phyloP scores from a whole-genome alignment of 64 coral and sea anemone genomes.

The Stichodactyla mertensii region DNA sequence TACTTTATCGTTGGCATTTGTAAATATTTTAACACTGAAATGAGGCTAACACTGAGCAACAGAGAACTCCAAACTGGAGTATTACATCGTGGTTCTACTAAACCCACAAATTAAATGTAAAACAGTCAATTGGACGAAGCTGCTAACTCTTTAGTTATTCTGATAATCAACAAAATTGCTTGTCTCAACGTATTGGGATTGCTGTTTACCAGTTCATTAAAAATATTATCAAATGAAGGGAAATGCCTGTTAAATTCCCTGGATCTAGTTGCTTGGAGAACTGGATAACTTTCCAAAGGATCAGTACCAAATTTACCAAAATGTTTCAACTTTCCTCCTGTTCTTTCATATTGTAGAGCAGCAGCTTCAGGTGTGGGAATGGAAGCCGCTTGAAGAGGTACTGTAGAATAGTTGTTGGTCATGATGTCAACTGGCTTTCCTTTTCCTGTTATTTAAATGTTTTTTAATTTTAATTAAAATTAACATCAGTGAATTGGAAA shows the following conservation, averaged over 20 bases:
- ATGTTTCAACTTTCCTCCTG: constrained; percentile 11
- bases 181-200: constrained; percentile 10
- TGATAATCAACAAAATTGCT: constrained; percentile 6
- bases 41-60: no score
- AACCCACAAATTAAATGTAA: no score
- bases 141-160: constrained; percentile 18
- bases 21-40: no score
- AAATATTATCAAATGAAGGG: constrained; percentile 21
- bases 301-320: constrained; percentile 30
- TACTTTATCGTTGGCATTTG: no score
- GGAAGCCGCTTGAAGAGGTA: neutral
- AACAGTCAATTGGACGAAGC: neutral
- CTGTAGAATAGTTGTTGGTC: constrained; percentile 8
- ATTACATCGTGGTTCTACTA: no score
- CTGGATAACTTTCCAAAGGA: constrained; percentile 8
- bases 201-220: constrained; percentile 22
- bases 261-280: neutral
- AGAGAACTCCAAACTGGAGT: no score
- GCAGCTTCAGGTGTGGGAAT: constrained; percentile 13
- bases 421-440: constrained; percentile 21
- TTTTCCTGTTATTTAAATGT: constrained; percentile 17
- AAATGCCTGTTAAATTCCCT: neutral
- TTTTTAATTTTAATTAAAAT: neutral
- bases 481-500: neutral
- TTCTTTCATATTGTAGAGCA: constrained; percentile 16